These are phyloP conservation scores for Pyrocephalus nanus DNA, from an alignment of 2,797 vertebrate species.

Conservation along the genomic window DNA sequence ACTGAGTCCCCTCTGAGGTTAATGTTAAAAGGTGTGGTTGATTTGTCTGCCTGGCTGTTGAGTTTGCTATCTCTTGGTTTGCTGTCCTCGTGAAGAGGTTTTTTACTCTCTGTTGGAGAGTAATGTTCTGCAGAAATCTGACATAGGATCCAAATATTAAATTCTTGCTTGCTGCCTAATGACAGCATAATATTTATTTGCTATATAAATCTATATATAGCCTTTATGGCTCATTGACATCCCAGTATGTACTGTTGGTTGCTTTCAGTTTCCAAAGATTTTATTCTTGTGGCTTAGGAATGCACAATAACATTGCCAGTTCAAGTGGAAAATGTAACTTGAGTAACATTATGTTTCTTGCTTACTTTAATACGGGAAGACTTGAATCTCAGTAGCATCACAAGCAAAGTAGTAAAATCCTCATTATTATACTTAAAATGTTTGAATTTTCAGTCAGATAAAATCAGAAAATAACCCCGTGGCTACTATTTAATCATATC, in stretches of 20 bases:
- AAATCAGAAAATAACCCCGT: background rate
- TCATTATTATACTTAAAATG: background rate
- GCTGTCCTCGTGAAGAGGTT: background rate
- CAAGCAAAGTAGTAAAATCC: background rate
- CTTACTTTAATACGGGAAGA: background rate
- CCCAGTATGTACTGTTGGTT: constrained; percentile 12
- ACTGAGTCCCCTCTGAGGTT: background rate
- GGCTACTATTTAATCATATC: background rate
- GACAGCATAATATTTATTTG: constrained; percentile 29
- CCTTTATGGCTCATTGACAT: constrained; percentile 38
- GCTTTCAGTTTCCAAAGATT: constrained; percentile 38
- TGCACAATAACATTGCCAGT: background rate
- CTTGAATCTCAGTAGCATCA: background rate
- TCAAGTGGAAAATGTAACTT: constrained; percentile 55
- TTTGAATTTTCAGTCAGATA: background rate
- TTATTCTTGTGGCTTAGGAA: constrained; percentile 36
- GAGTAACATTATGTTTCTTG: constrained; percentile 18
- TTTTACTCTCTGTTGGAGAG: constrained; percentile 12
- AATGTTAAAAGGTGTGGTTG: background rate
- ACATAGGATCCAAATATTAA: constrained; percentile 27
- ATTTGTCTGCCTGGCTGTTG: background rate
- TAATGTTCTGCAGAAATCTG: constrained; percentile 42
- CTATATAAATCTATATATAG: constrained; percentile 48
- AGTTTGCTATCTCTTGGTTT: background rate
- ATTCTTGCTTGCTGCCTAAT: background rate